phyloP scores from a whole-genome alignment of 1,140 invertebrate species.

The Apis mellifera region Amel_HAv3.1 CM009935.2:10474001-10474500 shows the following conservation, averaged over 20 bases:
- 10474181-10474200: constrained; percentile 66
- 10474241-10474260: constrained; percentile 48
- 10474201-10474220: constrained; percentile 65
- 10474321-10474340: not conserved
- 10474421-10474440: not conserved
- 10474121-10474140: constrained; percentile 65
- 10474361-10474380: constrained; percentile 30
- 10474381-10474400: constrained; percentile 20
- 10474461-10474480: not conserved
- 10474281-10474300: not conserved
- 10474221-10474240: constrained; percentile 48
- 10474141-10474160: constrained; percentile 63
- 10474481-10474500: not conserved
- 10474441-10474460: not conserved
- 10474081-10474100: constrained; percentile 80
- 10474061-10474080: constrained; percentile 72
- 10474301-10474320: not conserved
- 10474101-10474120: constrained; percentile 80
- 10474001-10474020: constrained; percentile 74
- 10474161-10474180: constrained; percentile 59
- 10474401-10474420: not conserved
- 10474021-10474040: constrained; percentile 78
- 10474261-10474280: not conserved
- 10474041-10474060: constrained; percentile 74
- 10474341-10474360: not conserved